Evolutionary conservation across 2,797 vertebrate species (phyloP), one percentile per base, ranked within the genome.

Genomic region (Agapornis canus): DNA sequence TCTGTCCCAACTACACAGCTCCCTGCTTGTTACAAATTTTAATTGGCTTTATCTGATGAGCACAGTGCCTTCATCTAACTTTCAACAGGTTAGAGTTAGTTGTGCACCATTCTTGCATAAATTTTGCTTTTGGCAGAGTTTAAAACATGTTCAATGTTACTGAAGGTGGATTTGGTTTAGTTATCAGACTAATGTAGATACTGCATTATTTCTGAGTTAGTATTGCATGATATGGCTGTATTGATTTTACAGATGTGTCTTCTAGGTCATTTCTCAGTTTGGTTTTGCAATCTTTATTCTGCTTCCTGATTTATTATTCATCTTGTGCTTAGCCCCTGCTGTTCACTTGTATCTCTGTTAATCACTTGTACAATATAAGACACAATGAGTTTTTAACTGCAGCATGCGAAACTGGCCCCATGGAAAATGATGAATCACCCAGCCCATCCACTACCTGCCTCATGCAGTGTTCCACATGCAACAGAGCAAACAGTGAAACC

Each of bases 231-330:
- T 70, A 71, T 1, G 3, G 20, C 21, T 81, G 19, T 69, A 86
- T 43, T 49, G 87, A 88, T 94, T 91, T 92, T 90, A 89, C 29
- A 88, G 72, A 71, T 92, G 48, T 49, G 12, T 64, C 49, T 92
- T 83, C 37, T 49, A 60, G 49, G 42, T 80, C 12, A 88, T 88
- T 86, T 86, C 76, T 39, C 66, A 78, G 52, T 92, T 68, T 83
- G 57, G 22, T 35, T 78, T 77, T 78, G 40, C 49, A 75, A 26
- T 81, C 60, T 91, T 49, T 86, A 56, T 72, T 90, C 87, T 82
- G 48, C 39, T 87, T 85, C 35, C 66, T 80, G 16, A 47, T 86
- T 81, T 75, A 52, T 66, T 89, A 87, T 85, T 92, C 37, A 49
- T 69, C 27, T 64, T 87, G 45, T 61, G 26, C 57, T 83, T 25